Conservation (phyloP, 2,113 vertebrate genomes). For the Axis porcinus region DNA sequence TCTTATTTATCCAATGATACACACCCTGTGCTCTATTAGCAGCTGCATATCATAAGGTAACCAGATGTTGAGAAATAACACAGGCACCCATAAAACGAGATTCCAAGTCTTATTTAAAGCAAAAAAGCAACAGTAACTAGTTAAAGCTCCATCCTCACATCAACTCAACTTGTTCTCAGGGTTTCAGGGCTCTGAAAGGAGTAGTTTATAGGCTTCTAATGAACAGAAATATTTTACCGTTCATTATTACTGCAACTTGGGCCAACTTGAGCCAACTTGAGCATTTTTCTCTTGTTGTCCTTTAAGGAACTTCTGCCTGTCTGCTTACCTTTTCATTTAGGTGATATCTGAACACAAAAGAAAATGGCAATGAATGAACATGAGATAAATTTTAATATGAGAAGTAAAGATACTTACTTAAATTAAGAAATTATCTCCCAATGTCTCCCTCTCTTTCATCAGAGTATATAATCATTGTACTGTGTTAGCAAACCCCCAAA, state of each 20-base stretch:
- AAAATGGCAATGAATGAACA: background rate
- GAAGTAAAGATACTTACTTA: background rate
- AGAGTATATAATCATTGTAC: background rate
- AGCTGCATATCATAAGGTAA: background rate
- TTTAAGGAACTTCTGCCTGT: background rate
- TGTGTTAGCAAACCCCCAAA: background rate
- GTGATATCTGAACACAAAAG: background rate
- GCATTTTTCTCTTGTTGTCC: background rate
- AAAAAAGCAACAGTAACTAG: background rate
- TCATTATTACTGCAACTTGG: background rate
- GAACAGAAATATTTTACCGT: background rate
- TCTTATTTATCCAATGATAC: background rate
- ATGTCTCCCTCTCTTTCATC: background rate
- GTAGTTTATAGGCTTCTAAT: background rate
- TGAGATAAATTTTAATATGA: background rate
- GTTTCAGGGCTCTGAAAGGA: background rate
- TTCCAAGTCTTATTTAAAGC: background rate
- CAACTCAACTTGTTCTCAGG: background rate
- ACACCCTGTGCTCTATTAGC: background rate
- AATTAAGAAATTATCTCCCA: background rate
- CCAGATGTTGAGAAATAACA: background rate
- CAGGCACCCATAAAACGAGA: background rate
- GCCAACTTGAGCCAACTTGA: background rate
- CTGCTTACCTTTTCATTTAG: background rate
- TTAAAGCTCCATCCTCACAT: background rate